Percentiles rank a stretch among this genome's conserved stretches.
phyloP scores from a whole-genome alignment of 2,113 vertebrate genomes.

The Cyprinodon tularosa region DNA sequence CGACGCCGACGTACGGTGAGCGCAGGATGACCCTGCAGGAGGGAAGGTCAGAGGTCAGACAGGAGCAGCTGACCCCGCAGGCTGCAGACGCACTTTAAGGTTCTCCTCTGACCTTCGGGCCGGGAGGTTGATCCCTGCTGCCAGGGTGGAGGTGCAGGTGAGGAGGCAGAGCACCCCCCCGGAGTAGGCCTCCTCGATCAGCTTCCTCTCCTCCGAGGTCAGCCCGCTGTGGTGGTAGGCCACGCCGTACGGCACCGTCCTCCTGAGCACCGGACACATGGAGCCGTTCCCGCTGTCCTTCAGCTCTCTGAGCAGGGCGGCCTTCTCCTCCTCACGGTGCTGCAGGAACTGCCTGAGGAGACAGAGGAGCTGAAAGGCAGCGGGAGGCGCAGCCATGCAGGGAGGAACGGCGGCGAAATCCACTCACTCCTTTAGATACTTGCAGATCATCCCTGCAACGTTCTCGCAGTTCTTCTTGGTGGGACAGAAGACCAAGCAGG shows the following conservation, averaged over 20 bases:
- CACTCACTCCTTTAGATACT: conserved; percentile 89
- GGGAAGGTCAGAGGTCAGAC: not conserved
- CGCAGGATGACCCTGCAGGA: conserved; percentile 81
- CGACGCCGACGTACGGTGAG: conserved; percentile 89
- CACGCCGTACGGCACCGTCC: conserved; percentile 88
- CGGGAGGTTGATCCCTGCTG: conserved; percentile 94
- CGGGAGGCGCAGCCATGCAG: not conserved
- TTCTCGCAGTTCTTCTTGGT: conserved; percentile 99
- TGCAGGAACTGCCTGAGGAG: conserved; percentile 80
- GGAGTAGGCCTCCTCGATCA: conserved; percentile 92
- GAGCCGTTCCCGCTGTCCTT: conserved; percentile 79
- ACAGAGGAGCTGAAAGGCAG: not conserved
- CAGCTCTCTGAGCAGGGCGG: conserved; percentile 81
- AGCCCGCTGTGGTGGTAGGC: conserved; percentile 96
- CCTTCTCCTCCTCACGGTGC: conserved; percentile 83
- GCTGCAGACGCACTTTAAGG: not conserved
- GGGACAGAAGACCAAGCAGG: conserved; percentile 95
- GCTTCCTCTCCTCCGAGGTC: conserved; percentile 88
- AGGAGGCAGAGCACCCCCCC: conserved; percentile 89
- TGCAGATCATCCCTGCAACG: conserved; percentile 94
- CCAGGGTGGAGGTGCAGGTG: conserved; percentile 94
- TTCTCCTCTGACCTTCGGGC: conserved; percentile 85
- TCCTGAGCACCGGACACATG: conserved; percentile 87
- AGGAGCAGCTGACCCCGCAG: not conserved
- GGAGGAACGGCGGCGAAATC: rapidly evolving